A percentile compares a stretch with the other conserved stretches of the same genome.
Evolutionary conservation across 2,113 vertebrate species (phyloP).

Genomic region (Phaethornis superciliosus): DNA sequence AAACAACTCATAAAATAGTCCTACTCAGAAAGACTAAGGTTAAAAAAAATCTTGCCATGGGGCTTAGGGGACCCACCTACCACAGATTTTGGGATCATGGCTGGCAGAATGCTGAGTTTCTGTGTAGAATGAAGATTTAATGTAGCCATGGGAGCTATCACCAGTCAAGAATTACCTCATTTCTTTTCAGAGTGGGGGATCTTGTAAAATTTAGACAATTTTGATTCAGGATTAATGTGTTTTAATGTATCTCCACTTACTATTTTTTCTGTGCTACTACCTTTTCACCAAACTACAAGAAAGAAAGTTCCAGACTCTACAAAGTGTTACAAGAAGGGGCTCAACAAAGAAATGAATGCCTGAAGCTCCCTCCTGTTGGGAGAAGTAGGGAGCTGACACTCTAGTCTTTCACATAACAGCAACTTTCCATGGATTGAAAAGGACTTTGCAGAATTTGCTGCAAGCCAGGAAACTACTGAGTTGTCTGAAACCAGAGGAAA

Average conservation of each 20-base stretch:
- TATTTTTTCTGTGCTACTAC: background rate
- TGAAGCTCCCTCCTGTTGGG: background rate
- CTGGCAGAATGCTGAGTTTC: background rate
- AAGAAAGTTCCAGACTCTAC: background rate
- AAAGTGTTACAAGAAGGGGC: background rate
- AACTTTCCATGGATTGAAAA: background rate
- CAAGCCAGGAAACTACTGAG: background rate
- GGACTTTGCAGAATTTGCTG: rapidly evolving
- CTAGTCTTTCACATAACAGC: background rate
- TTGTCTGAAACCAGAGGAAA: background rate
- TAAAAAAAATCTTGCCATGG: background rate
- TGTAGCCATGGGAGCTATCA: background rate
- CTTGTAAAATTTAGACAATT: background rate
- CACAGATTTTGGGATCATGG: background rate
- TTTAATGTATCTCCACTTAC: background rate
- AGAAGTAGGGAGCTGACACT: background rate
- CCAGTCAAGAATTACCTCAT: background rate
- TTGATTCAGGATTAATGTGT: background rate
- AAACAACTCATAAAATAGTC: background rate
- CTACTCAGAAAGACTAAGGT: background rate
- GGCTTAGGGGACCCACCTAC: background rate
- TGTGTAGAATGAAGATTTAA: background rate
- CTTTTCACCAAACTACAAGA: background rate
- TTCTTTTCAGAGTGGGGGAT: background rate
- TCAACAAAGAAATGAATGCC: background rate